Evolutionary conservation across 2,888 invertebrate species (phyloP).

Genomic region (Tenthredo distinguenda): DNA sequence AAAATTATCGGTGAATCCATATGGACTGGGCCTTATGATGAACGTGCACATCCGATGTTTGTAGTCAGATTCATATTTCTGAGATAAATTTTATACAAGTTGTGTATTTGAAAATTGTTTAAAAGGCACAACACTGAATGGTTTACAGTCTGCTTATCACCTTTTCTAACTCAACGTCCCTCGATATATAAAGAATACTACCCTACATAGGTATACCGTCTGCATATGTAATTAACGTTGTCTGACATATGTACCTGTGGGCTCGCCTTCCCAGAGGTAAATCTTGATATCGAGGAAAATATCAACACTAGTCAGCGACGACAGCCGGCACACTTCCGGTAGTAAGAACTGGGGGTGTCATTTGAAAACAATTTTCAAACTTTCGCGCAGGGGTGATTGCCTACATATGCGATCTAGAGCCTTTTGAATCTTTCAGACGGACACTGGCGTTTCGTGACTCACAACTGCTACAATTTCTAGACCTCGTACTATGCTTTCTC

Average conservation of each 20-base stretch:
- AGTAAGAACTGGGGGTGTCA: conserved; percentile 1
- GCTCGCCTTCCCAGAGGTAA: background rate
- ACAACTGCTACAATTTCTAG: background rate
- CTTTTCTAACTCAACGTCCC: background rate
- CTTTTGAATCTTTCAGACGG: conserved; percentile 21
- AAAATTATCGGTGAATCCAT: no score
- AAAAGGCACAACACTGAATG: no score
- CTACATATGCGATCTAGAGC: background rate
- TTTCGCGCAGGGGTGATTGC: background rate
- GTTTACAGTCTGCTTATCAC: background rate
- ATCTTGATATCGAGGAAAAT: background rate
- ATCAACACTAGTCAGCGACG: background rate
- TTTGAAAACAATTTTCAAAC: conserved; percentile 12
- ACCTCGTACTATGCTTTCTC: background rate
- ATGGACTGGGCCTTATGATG: no score
- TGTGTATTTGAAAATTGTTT: no score
- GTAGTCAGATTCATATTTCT: no score
- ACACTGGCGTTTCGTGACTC: background rate
- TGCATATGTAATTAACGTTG: background rate
- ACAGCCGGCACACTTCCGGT: background rate
- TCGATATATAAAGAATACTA: background rate
- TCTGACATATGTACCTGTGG: background rate
- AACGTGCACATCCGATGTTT: no score
- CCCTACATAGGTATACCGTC: background rate
- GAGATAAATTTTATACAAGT: no score